Percentiles rank a stretch among this genome's conserved stretches.
Conservation (phyloP, 2,888 invertebrate species). For the Disparrhopalites patrizii region DNA sequence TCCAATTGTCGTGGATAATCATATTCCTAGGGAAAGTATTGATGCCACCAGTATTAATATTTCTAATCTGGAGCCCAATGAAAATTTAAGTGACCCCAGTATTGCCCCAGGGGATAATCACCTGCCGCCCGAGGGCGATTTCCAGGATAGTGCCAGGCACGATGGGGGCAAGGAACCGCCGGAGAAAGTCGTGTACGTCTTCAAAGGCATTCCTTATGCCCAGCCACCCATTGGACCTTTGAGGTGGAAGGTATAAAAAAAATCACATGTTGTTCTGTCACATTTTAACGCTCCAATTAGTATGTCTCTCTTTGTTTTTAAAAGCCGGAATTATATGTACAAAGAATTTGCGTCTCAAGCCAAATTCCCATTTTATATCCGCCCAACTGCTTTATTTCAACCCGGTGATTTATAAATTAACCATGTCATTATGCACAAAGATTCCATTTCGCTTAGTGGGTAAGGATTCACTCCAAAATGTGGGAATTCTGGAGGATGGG, state of each 20-base stretch:
- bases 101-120: not conserved
- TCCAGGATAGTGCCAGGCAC: too few relatives aligned
- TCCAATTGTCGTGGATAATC: not conserved
- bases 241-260: constrained; percentile 32
- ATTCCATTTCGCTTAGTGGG: too few relatives aligned
- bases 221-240: constrained; percentile 28
- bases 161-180: not conserved
- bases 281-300: too few relatives aligned
- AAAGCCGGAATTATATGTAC: too few relatives aligned
- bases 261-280: not conserved
- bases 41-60: not conserved
- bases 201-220: constrained; percentile 43
- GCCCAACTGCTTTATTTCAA: not conserved
- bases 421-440: too few relatives aligned
- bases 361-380: not conserved
- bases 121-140: too few relatives aligned
- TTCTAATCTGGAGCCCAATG: not conserved
- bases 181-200: constrained; percentile 33
- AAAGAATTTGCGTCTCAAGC: too few relatives aligned
- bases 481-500: too few relatives aligned
- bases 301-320: too few relatives aligned
- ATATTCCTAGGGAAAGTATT: not conserved
- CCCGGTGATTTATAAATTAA: too few relatives aligned
- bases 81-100: not conserved
- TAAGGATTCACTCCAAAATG: too few relatives aligned